phyloP scores from a whole-genome alignment of 30 jellyfish, hydroid and myxozoan genomes.

The Hydractinia symbiolongicarpus region DNA sequence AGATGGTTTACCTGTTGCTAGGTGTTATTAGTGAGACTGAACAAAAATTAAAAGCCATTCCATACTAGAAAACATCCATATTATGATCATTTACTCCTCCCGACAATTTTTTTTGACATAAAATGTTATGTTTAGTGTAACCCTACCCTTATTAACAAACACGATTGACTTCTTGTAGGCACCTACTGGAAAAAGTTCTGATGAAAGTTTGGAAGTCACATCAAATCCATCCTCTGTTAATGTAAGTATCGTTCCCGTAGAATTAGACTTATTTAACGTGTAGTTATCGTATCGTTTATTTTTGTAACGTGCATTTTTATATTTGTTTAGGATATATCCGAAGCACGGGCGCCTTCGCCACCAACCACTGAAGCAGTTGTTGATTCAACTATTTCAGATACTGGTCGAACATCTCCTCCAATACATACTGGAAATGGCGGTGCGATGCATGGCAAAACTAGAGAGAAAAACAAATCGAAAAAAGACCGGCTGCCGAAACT shows the following conservation, averaged over 20 bases:
- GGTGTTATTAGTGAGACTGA: not conserved
- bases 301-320: not conserved
- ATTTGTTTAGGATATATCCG: not conserved
- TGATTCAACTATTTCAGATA: not conserved
- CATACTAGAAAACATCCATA: too few relatives aligned
- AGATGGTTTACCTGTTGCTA: not conserved
- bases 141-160: too few relatives aligned
- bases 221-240: too few relatives aligned
- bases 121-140: too few relatives aligned
- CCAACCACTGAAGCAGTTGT: not conserved
- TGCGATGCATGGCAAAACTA: slow-evolving; percentile 25
- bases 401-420: slow-evolving; percentile 6
- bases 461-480: slow-evolving; percentile 59
- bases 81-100: too few relatives aligned
- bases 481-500: slow-evolving; percentile 91
- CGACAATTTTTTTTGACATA: too few relatives aligned
- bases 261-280: too few relatives aligned
- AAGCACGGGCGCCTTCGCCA: not conserved
- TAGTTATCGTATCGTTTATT: too few relatives aligned
- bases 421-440: slow-evolving; percentile 6
- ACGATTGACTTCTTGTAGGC: too few relatives aligned
- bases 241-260: too few relatives aligned
- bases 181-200: too few relatives aligned
- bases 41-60: not conserved
- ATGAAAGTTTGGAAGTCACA: too few relatives aligned